Conservation (phyloP, 2,113 vertebrate genomes). For the rabbit (Oryctolagus cuniculus) region mOryCun1.1 NC_091438.1:87648501-87649000, state of each 20-base stretch:
- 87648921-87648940: background rate
- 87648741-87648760: conserved; percentile 61
- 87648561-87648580: conserved; percentile 61
- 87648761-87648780: conserved; percentile 68
- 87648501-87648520: background rate
- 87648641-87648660: conserved; percentile 65
- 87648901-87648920: conserved; percentile 23
- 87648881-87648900: conserved; percentile 61
- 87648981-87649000: background rate
- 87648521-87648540: background rate
- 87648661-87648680: conserved; percentile 48
- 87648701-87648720: conserved; percentile 21
- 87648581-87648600: conserved; percentile 64
- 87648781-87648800: conserved; percentile 51
- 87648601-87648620: conserved; percentile 65
- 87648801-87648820: conserved; percentile 73
- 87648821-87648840: conserved; percentile 32
- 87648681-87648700: conserved; percentile 12
- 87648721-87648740: conserved; percentile 10
- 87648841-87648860: conserved; percentile 61
- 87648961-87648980: conserved; percentile 33
- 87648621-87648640: conserved; percentile 66
- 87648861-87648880: conserved; percentile 54
- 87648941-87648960: conserved; percentile 30
- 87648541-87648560: conserved; percentile 54